Evolutionary conservation across 2,113 vertebrate species (phyloP), one percentile per base, ranked within the genome.

Genomic region (Clupea harengus): DNA sequence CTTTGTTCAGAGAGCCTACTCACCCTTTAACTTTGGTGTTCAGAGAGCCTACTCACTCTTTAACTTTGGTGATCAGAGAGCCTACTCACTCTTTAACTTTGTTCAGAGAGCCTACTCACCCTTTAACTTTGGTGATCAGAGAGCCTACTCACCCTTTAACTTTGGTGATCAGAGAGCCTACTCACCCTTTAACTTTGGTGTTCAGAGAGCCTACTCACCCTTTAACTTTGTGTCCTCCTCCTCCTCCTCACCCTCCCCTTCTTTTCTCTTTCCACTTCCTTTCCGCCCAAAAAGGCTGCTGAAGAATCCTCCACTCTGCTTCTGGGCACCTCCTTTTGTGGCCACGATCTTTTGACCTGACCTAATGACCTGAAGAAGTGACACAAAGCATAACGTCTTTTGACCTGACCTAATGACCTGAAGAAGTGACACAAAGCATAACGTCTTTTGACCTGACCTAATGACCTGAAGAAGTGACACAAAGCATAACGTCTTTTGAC

Each of bases 381-480:
- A 75, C 18, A 54, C 3, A 22, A 18, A 54, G 25, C 60, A 64
- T 64, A 6, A 64, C 18, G 22, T 2, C 88, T 98, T 99, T 89
- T 98, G 97, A 6, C 98, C 98, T 0, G 98, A 98, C 32, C 96
- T 92, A 90, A 99, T 93, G 49, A 97, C 96, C 98, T 99, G 90
- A 88, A 60, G 88, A 92, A 84, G 3, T 39, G 10, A 75, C 18
- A 54, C 3, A 22, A 18, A 54, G 25, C 60, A 64, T 64, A n/a
- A n/a, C n/a, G n/a, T 86, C 88, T 98, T 99, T 89, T 98, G 97
- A 6, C 98, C 98, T 0, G 98, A 98, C 32, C 96, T 92, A 90
- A 99, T 93, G 49, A 97, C 96, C 98, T 99, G 90, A 88, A 60
- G 88, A 92, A 84, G 3, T 39, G 10, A 75, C 18, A 54, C 3